These are phyloP conservation scores for Noctua fimbriata DNA, from an alignment of 2,888 invertebrate genomes.

Conservation along the genomic window DNA sequence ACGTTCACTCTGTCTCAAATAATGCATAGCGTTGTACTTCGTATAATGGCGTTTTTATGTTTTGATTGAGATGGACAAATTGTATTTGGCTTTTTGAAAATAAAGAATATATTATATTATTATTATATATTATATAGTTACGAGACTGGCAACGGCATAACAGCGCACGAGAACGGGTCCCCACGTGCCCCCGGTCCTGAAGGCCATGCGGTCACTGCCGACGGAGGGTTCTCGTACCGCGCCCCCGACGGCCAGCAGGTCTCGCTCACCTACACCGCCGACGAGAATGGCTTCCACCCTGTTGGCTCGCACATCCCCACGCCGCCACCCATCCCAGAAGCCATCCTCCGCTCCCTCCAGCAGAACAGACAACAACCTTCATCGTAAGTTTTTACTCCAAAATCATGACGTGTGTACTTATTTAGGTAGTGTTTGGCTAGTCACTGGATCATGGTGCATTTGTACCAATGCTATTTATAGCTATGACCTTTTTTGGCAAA, in stretches of 20 bases:
- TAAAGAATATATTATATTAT: too few species aligned
- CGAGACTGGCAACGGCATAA: slow-evolving; percentile 92
- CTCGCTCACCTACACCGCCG: slow-evolving; percentile 91
- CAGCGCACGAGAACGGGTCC: slow-evolving; percentile 89
- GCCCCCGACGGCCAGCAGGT: slow-evolving; percentile 91
- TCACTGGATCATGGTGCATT: neutral
- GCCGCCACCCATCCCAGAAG: slow-evolving; percentile 90
- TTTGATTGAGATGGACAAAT: too few species aligned
- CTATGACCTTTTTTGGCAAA: neutral
- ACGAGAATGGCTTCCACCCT: slow-evolving; percentile 93
- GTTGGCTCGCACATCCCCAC: slow-evolving; percentile 90
- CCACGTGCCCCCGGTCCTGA: slow-evolving; percentile 88
- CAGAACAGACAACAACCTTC: slow-evolving; percentile 80
- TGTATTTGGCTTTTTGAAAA: too few species aligned
- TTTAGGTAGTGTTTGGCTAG: neutral
- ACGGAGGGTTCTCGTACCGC: slow-evolving; percentile 91
- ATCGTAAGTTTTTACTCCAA: slow-evolving; percentile 73
- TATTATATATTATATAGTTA: too few species aligned
- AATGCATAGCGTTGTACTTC: too few species aligned
- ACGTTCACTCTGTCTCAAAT: too few species aligned
- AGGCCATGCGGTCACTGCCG: slow-evolving; percentile 87
- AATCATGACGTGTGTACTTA: neutral
- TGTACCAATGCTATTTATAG: neutral
- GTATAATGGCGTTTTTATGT: too few species aligned
- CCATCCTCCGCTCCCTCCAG: slow-evolving; percentile 87